A percentile compares a stretch with the other conserved stretches of the same genome.
phyloP scores from a whole-genome alignment of 1,140 invertebrate genomes.

The Drosophila erecta region DNA sequence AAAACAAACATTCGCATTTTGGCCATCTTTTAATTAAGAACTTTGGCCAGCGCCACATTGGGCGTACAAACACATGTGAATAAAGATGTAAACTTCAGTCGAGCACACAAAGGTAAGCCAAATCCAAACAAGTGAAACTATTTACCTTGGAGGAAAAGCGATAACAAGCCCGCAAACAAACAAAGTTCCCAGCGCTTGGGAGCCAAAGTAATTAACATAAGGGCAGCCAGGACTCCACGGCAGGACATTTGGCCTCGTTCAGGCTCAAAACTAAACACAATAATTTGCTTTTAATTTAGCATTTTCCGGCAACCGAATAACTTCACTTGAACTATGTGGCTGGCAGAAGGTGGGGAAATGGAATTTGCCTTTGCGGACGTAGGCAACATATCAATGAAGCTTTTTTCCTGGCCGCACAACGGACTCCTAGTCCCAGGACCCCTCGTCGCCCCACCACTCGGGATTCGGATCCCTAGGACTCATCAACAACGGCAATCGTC shows the following conservation, averaged over 20 bases:
- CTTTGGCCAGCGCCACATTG: conserved; percentile 34
- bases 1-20: conserved; percentile 48
- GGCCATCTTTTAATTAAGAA: conserved; percentile 71
- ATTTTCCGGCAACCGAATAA: conserved; percentile 68
- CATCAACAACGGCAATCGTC: conserved; percentile 75
- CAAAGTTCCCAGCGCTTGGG: conserved; percentile 34
- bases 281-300: conserved; percentile 80
- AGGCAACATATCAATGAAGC: conserved; percentile 74
- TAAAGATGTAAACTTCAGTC: conserved; percentile 5
- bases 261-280: conserved; percentile 61
- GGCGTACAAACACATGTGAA: conserved; percentile 18
- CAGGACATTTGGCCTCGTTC: conserved; percentile 34
- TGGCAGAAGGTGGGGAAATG: conserved; percentile 42
- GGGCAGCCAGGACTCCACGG: conserved; percentile 39
- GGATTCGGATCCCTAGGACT: conserved; percentile 22
- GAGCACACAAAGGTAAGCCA: conserved; percentile 34
- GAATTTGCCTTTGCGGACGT: conserved; percentile 42
- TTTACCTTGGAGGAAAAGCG: conserved; percentile 51
- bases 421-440: conserved; percentile 1
- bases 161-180: conserved; percentile 50
- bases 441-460: conserved; percentile 1
- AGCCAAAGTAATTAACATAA: conserved; percentile 53
- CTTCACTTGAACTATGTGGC: conserved; percentile 68
- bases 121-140: conserved; percentile 50
- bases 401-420: conserved; percentile 31